Conservation (phyloP, 1,140 invertebrate species). For the Tetramorium parvispinum region DNA sequence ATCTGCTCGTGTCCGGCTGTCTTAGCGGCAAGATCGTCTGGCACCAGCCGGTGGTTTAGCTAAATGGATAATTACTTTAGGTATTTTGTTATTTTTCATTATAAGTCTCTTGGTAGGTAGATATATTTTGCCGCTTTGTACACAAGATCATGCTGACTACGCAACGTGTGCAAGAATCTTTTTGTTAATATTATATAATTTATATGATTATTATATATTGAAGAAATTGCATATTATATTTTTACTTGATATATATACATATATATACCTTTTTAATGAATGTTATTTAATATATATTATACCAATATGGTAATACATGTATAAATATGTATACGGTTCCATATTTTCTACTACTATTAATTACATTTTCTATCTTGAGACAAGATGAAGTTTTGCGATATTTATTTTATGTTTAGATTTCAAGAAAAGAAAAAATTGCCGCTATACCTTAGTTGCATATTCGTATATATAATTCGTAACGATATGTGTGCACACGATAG, state of each 20-base stretch:
- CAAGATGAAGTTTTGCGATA: slow-evolving; percentile 21
- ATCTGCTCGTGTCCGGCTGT: slow-evolving; percentile 95
- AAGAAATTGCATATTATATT: slow-evolving; percentile 31
- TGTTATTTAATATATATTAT: slow-evolving; percentile 30
- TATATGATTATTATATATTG: slow-evolving; percentile 21
- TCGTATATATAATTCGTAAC: not conserved
- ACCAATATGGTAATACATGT: not conserved
- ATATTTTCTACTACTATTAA: slow-evolving; percentile 33
- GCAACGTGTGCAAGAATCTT: not conserved
- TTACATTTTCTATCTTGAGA: slow-evolving; percentile 1
- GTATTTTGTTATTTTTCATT: slow-evolving; percentile 50
- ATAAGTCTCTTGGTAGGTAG: slow-evolving; percentile 47
- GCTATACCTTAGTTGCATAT: not conserved
- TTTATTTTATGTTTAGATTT: slow-evolving; percentile 28
- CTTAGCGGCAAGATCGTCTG: slow-evolving; percentile 94
- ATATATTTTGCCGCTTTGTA: slow-evolving; percentile 54
- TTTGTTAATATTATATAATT: slow-evolving; percentile 39
- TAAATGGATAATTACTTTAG: slow-evolving; percentile 60
- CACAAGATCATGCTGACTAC: slow-evolving; percentile 2
- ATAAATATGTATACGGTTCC: slow-evolving; percentile 2
- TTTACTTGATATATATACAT: slow-evolving; percentile 6
- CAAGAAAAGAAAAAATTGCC: not conserved
- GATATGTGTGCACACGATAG: not conserved
- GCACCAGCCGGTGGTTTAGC: slow-evolving; percentile 92
- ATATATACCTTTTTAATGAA: slow-evolving; percentile 27